A percentile compares a stretch with the other conserved stretches of the same genome.
phyloP scores from a whole-genome alignment of 2,888 invertebrate species.

The Ornithoptera priamus region DNA sequence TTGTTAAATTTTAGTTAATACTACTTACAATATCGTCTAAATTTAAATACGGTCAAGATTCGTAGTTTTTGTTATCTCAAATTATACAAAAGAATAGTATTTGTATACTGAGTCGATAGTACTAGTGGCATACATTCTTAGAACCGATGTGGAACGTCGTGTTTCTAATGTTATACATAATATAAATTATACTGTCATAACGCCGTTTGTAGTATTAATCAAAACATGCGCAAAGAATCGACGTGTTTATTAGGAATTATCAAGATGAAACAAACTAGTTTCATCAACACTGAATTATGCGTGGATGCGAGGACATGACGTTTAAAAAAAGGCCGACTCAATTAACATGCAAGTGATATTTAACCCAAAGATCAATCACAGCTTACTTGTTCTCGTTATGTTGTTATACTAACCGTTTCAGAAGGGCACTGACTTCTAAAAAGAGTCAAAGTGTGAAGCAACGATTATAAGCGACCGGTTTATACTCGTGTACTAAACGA shows the following conservation, averaged over 20 bases:
- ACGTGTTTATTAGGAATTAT: slow-evolving; percentile 10
- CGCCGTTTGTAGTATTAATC: not conserved
- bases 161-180: not conserved
- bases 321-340: slow-evolving; percentile 54
- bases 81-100: too few species aligned
- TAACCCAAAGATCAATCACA: slow-evolving; percentile 59
- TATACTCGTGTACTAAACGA: slow-evolving; percentile 41
- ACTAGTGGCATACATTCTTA: too few species aligned
- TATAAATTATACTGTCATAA: not conserved
- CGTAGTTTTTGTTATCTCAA: too few species aligned
- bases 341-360: slow-evolving; percentile 66
- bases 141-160: too few species aligned
- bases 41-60: too few species aligned
- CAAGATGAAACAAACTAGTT: slow-evolving; percentile 25
- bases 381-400: slow-evolving; percentile 50
- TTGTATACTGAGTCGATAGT: too few species aligned
- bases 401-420: slow-evolving; percentile 47
- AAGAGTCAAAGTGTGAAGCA: slow-evolving; percentile 38
- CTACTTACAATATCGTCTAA: too few species aligned
- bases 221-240: slow-evolving; percentile 7
- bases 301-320: slow-evolving; percentile 48
- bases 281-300: slow-evolving; percentile 12
- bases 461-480: slow-evolving; percentile 51
- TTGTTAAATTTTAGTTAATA: too few species aligned
- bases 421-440: slow-evolving; percentile 35